Conservation (phyloP, 53 echinoderm and acorn worm species). For the Temnopleurus reevesii region DNA sequence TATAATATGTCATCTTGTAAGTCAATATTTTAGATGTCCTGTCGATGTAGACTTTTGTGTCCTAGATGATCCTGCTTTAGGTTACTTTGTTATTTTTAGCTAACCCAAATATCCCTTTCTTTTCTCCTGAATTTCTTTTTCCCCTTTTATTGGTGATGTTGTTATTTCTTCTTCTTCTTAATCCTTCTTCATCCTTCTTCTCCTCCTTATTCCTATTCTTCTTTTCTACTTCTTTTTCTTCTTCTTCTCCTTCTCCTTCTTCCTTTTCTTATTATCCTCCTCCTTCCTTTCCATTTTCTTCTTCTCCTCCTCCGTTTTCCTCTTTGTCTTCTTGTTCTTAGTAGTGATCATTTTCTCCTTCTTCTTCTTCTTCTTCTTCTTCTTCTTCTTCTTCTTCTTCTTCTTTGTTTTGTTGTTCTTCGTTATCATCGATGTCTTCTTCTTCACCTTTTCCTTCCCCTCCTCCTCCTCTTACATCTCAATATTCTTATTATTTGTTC, state of each 20-base stretch:
- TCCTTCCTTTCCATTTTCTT: neutral
- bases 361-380: neutral
- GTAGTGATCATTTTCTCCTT: neutral
- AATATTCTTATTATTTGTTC: too few relatives aligned
- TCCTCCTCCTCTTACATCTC: neutral
- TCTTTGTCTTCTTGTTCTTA: neutral
- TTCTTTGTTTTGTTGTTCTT: neutral
- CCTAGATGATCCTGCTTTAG: too few relatives aligned
- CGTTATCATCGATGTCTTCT: neutral
- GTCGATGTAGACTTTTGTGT: too few relatives aligned
- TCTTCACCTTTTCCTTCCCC: neutral
- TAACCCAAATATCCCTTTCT: neutral
- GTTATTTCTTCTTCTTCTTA: neutral
- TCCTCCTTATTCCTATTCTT: neutral
- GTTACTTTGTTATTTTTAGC: neutral
- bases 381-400: neutral
- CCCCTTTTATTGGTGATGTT: neutral
- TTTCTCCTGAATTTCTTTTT: neutral
- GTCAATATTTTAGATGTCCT: too few relatives aligned
- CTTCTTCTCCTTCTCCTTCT: neutral
- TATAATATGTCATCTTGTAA: too few relatives aligned
- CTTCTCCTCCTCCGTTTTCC: neutral
- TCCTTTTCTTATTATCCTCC: neutral
- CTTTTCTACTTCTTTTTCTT: neutral
- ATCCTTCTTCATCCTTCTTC: neutral